Evolutionary conservation across 2,113 vertebrate species (phyloP), one percentile per base, ranked within the genome.

Genomic region (Xiphophorus hellerii): DNA sequence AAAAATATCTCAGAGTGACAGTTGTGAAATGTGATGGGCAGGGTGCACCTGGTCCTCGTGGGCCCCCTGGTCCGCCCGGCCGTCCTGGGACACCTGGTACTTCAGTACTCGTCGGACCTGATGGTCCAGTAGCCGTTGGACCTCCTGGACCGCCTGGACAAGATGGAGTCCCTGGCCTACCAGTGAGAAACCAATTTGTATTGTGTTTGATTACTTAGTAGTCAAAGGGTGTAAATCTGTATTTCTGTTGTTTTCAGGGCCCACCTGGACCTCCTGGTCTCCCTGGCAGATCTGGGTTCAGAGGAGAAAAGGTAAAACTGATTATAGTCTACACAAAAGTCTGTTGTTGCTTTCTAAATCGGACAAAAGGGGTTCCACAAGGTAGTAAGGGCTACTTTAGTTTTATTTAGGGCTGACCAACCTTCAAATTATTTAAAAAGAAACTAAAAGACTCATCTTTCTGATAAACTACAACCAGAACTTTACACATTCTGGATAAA

Each of bases 21-120:
- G 44, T 33, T 48, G 35, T 74, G 11, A 69, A n/a, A 94, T 87
- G 94, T 92, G 13, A 75, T 61, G 1, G 71, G 6, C 58, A 88
- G 89, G 86, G 84, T 77, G 2, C 14, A 13, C 84, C 0, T 28
- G 92, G 95, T 20, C 95, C 86, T 0, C 94, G 93, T 11, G 97
- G 97, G 0, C 93, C 87, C 0, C 96, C 93, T 62, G 97, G 97
- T 1, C 93, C 93, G 0, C 97, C 96, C 0, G 97, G 97, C 0
- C 96, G 93, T 1, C 97, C 97, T 0, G 97, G 97, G 0, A 95
- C 94, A 4, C 97, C 96, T 0, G 96, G 97, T 0, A 95, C 95
- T 30, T 96, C 96, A 0, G 95, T 95, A 29, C 93, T 95, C 33
- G 1, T 89, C 30, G 0, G 96, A 91, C 0, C 88, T 88, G 67